These are phyloP conservation scores for Mirza zaza DNA, from an alignment of 2,113 vertebrate genomes.

Conservation along the genomic window DNA sequence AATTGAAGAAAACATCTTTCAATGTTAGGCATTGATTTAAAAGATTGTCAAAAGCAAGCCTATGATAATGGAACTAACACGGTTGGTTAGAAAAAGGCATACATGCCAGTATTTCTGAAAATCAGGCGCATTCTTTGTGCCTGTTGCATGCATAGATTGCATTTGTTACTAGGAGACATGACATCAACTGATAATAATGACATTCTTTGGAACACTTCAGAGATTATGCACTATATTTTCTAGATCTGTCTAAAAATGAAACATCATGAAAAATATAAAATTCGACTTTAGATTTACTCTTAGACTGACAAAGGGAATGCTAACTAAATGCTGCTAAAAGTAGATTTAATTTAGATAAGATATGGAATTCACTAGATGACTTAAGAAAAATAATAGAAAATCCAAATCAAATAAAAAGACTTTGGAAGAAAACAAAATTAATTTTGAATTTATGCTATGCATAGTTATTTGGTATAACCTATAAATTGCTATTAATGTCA, in stretches of 20 bases:
- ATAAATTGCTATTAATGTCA: neutral
- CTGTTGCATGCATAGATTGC: neutral
- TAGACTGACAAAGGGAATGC: neutral
- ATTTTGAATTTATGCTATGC: neutral
- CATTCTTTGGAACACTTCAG: neutral
- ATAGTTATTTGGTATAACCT: neutral
- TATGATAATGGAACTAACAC: neutral
- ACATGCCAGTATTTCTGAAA: neutral
- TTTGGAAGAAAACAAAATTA: conserved; percentile 28
- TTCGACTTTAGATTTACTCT: neutral
- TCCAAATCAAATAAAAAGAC: conserved; percentile 10
- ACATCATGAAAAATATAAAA: neutral
- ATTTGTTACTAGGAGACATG: conserved; percentile 2
- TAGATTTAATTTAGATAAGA: neutral
- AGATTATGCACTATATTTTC: neutral
- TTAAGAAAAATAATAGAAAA: neutral
- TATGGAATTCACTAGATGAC: neutral
- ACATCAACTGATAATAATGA: neutral
- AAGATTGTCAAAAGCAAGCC: neutral
- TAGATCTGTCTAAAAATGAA: conserved; percentile 6
- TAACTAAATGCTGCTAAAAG: neutral
- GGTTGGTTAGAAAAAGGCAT: neutral
- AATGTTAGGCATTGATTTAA: neutral
- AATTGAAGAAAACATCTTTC: neutral
- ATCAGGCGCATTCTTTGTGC: neutral